Evolutionary conservation across 2,797 vertebrate species (phyloP), one percentile per base, ranked within the genome.

Genomic region (Xenentodon cancila): DNA sequence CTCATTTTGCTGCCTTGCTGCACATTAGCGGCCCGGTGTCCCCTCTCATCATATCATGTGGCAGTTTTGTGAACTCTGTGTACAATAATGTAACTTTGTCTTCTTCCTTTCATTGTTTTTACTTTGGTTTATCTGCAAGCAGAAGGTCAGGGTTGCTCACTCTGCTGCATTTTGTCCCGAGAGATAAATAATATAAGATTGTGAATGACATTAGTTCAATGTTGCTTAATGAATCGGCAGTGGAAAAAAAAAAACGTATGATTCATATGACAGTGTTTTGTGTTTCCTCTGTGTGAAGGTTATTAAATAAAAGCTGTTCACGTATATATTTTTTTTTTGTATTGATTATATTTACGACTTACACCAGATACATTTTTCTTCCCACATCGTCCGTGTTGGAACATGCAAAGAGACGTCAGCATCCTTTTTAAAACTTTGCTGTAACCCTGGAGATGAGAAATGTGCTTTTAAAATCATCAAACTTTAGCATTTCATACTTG

Each of bases 61-160:
- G 53, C 44, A 32, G 42, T 59, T 49, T 15, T 0, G 27, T 47
- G 20, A 40, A 44, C 22, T 30, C 3, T 2, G 15, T 27, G 46
- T 48, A 11, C 18, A 44, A 19, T 62, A 22, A 27, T 40, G 12
- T 30, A 30, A 30, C 22, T 6, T 16, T n/a, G 61, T 52, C 34
- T 42, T 58, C 27, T 16, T 19, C 59, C 16, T 45, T 62, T 57
- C 7, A 49, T 25, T 42, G 15, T 47, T 42, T 75, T 61, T 20
- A n/a, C n/a, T 62, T 61, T n/a, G 60, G 12, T 44, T 25, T 59
- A 55, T 68, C 34, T 59, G 49, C 18, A 17, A 25, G 20, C 50
- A 47, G 18, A 51, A 63, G 40, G 21, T 62, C 57, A 20, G 5
- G 30, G 58, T 66, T 21, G 1, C 25, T 8, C n/a, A 21, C 5